Percentiles rank a stretch among this genome's conserved stretches.
Evolutionary conservation across 2,797 vertebrate species (phyloP).

Genomic region (Pampus argenteus): DNA sequence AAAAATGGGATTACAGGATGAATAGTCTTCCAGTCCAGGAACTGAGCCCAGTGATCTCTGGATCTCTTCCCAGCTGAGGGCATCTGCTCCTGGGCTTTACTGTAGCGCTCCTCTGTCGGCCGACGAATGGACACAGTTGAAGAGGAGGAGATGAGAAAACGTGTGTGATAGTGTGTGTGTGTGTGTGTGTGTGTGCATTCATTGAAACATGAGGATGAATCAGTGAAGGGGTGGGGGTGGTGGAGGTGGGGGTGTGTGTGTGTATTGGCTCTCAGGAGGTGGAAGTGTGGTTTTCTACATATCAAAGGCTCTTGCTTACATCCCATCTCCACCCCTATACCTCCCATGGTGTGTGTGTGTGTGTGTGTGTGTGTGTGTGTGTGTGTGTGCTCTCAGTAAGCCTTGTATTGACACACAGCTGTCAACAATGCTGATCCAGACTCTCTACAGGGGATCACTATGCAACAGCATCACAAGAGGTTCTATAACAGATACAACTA

Average conservation of each 20-base stretch:
- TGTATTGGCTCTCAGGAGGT: conserved; percentile 50
- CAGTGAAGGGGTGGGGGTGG: not conserved
- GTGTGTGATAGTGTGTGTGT: conserved; percentile 20
- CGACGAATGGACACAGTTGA: conserved; percentile 1
- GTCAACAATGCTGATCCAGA: conserved; percentile 57
- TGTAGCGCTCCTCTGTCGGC: conserved; percentile 17
- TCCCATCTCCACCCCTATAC: conserved; percentile 57
- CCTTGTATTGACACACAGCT: conserved; percentile 67
- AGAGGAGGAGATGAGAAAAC: not conserved
- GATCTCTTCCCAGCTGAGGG: not conserved
- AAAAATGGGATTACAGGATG: conserved; percentile 34
- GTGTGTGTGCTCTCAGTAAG: conserved; percentile 46
- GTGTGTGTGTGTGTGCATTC: conserved; percentile 12
- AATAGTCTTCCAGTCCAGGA: conserved; percentile 22
- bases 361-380: conserved; percentile 16
- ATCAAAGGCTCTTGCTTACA: conserved; percentile 74
- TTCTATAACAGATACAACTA: conserved; percentile 3
- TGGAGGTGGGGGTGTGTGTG: not conserved
- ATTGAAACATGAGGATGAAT: conserved; percentile 34
- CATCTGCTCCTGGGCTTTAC: conserved; percentile 23
- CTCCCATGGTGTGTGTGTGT: conserved; percentile 59
- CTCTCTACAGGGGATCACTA: conserved; percentile 31
- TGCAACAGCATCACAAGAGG: conserved; percentile 38
- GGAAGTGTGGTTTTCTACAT: conserved; percentile 70
- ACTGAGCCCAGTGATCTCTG: conserved; percentile 14